Conservation (phyloP, 2,888 invertebrate species). For the Sialis fuliginosa region DNA sequence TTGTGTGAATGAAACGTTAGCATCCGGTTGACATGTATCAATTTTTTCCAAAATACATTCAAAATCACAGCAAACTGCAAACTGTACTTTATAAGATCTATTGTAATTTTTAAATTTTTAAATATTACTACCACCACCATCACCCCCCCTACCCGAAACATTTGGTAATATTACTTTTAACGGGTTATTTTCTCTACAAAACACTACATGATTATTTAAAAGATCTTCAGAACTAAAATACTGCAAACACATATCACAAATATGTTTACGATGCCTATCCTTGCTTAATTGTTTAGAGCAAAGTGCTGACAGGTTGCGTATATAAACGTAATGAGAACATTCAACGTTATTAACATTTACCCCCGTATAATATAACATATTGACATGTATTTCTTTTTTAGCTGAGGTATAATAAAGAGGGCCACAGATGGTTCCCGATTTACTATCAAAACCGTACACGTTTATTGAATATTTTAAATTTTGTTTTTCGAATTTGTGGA, state of each 20-base stretch:
- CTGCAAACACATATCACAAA: slow-evolving; percentile 8
- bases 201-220: slow-evolving; percentile 3
- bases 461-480: not conserved
- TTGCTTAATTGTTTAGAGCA: not conserved
- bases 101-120: slow-evolving; percentile 7
- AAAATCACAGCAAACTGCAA: slow-evolving; percentile 8
- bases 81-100: slow-evolving; percentile 6
- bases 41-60: slow-evolving; percentile 5
- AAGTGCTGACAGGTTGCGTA: not conserved
- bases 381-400: not conserved
- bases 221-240: slow-evolving; percentile 6
- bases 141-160: no score
- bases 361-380: not conserved
- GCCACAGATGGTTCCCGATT: not conserved
- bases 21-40: not conserved
- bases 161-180: slow-evolving; percentile 4
- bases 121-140: no score
- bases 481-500: not conserved
- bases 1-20: not conserved
- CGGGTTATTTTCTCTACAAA: slow-evolving; percentile 6
- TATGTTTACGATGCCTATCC: slow-evolving; percentile 3
- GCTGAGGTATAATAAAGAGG: not conserved
- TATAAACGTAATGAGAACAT: not conserved
- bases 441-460: not conserved
- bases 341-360: not conserved